These are phyloP conservation scores for Gastracanthus pulcherrimus DNA, from an alignment of 2,888 invertebrate genomes.

Conservation along the genomic window DNA sequence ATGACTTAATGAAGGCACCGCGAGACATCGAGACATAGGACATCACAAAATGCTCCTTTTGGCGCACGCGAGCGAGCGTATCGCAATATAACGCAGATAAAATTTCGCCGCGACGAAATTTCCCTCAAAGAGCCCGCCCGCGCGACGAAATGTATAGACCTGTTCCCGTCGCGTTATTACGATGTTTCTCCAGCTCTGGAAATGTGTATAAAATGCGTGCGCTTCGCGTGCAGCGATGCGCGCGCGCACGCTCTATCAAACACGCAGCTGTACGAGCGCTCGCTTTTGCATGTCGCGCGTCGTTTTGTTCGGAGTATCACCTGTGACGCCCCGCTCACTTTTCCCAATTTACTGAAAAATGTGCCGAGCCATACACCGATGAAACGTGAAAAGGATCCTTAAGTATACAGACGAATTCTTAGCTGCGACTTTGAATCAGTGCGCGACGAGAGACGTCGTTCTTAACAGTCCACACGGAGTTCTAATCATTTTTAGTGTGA, in stretches of 20 bases:
- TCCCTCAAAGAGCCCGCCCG: neutral
- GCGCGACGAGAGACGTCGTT: no score
- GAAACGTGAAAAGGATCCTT: no score
- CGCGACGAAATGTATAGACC: neutral
- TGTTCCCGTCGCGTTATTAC: neutral
- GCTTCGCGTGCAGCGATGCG: neutral
- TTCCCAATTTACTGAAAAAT: constrained; percentile 47
- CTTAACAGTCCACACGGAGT: no score
- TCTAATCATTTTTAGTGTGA: no score
- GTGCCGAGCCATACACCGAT: neutral
- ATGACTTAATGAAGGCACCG: neutral
- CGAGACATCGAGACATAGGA: neutral
- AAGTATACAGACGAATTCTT: no score
- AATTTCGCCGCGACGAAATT: neutral
- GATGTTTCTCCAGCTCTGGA: constrained; percentile 2
- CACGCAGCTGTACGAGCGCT: neutral
- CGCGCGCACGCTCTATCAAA: constrained; percentile 30
- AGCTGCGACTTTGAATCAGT: no score
- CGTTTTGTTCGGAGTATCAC: no score
- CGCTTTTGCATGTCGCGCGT: neutral
- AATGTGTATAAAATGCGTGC: neutral
- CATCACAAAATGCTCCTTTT: neutral
- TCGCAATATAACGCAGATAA: neutral
- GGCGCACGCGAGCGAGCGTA: neutral
- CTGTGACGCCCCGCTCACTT: no score